A percentile compares a stretch with the other conserved stretches of the same genome.
phyloP scores from a whole-genome alignment of 1,140 invertebrate species.

The Cardiocondyla obscurior region DNA sequence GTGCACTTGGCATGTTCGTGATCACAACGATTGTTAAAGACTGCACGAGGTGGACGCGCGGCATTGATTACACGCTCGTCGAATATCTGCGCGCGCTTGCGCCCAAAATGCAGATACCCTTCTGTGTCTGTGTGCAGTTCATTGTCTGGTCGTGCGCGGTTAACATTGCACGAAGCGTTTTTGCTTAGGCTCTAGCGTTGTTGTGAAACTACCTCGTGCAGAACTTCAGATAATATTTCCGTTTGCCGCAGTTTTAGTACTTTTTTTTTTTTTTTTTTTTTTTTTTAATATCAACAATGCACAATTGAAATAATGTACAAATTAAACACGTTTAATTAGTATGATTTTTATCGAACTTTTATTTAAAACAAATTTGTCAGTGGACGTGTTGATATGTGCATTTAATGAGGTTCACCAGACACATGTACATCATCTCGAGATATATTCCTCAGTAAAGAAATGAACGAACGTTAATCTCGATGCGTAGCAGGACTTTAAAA shows the following conservation, averaged over 20 bases:
- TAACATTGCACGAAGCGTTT: neutral
- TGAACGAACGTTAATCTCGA: neutral
- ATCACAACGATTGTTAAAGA: neutral
- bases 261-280: neutral
- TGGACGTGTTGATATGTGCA: neutral
- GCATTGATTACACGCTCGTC: conserved; percentile 43
- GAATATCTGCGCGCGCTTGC: neutral
- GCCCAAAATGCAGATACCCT: neutral
- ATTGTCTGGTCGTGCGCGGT: neutral
- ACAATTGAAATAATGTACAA: neutral
- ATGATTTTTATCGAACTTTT: neutral
- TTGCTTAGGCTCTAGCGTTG: neutral
- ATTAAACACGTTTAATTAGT: no score
- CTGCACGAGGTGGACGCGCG: neutral
- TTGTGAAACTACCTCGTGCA: neutral
- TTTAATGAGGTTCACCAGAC: neutral
- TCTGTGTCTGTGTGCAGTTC: neutral
- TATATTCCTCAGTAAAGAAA: neutral
- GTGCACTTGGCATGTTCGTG: conserved; percentile 2
- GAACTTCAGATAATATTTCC: neutral
- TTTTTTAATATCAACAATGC: neutral
- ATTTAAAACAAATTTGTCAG: neutral
- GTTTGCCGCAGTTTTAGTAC: neutral
- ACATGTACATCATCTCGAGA: neutral
- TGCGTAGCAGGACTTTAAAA: neutral